A percentile compares a stretch with the other conserved stretches of the same genome.
phyloP scores from a whole-genome alignment of 2,113 vertebrate genomes.

The Bombycilla garrulus region DNA sequence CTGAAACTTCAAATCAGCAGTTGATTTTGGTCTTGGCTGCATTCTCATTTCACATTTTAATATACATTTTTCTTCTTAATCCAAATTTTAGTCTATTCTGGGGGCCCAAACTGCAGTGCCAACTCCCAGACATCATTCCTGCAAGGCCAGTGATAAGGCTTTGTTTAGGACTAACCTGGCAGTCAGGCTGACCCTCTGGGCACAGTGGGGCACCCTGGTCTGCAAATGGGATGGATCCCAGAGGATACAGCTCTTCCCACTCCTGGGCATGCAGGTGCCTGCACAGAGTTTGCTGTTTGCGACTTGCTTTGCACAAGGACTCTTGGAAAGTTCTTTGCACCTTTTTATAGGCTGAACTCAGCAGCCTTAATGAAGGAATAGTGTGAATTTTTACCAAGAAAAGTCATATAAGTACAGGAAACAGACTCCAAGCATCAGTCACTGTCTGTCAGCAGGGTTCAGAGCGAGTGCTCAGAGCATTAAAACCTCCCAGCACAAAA shows the following conservation, averaged over 20 bases:
- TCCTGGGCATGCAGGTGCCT: neutral
- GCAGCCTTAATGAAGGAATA: neutral
- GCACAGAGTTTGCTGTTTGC: neutral
- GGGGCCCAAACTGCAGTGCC: neutral
- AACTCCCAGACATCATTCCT: neutral
- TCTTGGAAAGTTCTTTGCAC: neutral
- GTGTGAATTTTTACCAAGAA: neutral
- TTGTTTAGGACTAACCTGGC: neutral
- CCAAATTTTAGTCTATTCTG: neutral
- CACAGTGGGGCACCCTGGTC: neutral
- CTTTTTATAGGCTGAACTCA: neutral
- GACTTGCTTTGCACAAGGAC: neutral
- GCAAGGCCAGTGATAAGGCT: neutral
- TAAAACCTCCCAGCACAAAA: neutral
- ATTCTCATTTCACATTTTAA: neutral
- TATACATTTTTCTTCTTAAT: neutral
- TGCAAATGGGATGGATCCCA: neutral
- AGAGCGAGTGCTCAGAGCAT: neutral
- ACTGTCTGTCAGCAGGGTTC: neutral
- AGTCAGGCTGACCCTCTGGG: neutral
- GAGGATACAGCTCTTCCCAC: neutral
- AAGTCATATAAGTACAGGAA: neutral
- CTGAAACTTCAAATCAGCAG: neutral
- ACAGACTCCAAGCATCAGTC: neutral
- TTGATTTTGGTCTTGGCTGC: neutral